Evolutionary conservation across 2,113 vertebrate species (phyloP).

Genomic region (Phaethornis superciliosus): DNA sequence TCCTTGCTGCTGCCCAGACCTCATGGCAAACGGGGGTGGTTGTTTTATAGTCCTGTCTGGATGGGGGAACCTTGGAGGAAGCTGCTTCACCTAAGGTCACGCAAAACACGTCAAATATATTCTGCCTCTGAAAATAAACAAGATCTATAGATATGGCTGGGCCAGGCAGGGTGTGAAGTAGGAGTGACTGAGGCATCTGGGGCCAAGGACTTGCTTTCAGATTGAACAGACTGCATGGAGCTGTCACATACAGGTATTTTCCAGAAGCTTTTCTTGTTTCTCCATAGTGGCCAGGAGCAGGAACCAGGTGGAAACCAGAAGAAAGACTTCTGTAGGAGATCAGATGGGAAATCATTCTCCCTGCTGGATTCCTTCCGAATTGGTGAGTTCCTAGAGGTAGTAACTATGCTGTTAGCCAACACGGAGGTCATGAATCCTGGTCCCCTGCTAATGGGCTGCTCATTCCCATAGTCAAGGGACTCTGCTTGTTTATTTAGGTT

Average conservation of each 20-base stretch:
- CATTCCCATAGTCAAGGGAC: neutral
- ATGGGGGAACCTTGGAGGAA: neutral
- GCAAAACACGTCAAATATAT: neutral
- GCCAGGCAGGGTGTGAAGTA: neutral
- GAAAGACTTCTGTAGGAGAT: neutral
- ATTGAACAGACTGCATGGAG: neutral
- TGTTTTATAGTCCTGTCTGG: constrained; percentile 39
- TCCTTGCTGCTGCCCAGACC: constrained; percentile 11
- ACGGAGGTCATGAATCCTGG: neutral
- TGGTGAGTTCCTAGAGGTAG: neutral
- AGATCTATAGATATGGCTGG: neutral
- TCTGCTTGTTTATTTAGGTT: neutral
- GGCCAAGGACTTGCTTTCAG: neutral
- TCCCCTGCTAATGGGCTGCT: neutral
- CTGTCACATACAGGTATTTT: neutral
- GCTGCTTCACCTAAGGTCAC: constrained; percentile 8
- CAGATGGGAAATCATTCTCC: neutral
- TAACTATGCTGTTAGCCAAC: neutral
- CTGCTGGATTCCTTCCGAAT: neutral
- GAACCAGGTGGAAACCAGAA: neutral
- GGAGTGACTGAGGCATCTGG: neutral
- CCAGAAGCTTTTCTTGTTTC: neutral
- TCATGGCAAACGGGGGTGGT: neutral
- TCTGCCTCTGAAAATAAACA: neutral
- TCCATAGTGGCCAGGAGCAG: neutral